Evolutionary conservation across 2,113 vertebrate genomes (phyloP).

Genomic region (Jacana jacana): DNA sequence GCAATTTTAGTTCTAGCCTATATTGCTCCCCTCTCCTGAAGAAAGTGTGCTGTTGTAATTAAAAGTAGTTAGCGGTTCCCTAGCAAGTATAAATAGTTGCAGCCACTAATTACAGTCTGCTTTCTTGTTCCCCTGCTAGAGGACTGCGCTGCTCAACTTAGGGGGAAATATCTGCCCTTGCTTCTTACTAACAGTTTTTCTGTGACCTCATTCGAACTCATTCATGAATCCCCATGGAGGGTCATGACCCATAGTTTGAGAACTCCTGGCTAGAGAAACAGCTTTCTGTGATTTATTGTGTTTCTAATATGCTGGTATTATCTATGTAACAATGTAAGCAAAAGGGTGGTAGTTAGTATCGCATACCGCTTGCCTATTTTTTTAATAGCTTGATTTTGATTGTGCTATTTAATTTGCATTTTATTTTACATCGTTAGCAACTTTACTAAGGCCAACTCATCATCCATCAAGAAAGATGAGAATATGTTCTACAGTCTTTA

Average conservation of each 20-base stretch:
- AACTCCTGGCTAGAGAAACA: not conserved
- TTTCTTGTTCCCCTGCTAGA: conserved; percentile 12
- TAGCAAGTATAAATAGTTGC: conserved; percentile 45
- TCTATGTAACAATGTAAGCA: not conserved
- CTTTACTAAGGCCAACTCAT: conserved; percentile 23
- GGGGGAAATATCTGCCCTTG: not conserved
- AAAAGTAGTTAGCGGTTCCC: conserved; percentile 56
- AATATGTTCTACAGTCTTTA: conserved; percentile 38
- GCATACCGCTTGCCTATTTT: not conserved
- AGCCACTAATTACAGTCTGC: conserved; percentile 53
- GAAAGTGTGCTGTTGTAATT: conserved; percentile 52
- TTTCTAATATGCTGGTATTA: not conserved
- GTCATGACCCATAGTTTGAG: conserved; percentile 11
- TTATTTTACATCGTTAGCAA: conserved; percentile 53
- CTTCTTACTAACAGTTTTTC: not conserved
- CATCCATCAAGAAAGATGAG: conserved; percentile 43
- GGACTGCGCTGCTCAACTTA: not conserved
- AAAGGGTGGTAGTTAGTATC: not conserved
- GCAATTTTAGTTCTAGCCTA: conserved; percentile 59
- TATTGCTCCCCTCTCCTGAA: conserved; percentile 38
- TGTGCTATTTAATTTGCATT: conserved; percentile 62
- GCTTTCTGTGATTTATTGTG: not conserved
- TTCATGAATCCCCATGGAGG: not conserved
- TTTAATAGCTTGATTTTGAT: conserved; percentile 58
- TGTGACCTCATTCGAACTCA: conserved; percentile 3